These are phyloP conservation scores for Furcifer pardalis DNA, from an alignment of 2,797 vertebrate genomes.

Conservation along the genomic window DNA sequence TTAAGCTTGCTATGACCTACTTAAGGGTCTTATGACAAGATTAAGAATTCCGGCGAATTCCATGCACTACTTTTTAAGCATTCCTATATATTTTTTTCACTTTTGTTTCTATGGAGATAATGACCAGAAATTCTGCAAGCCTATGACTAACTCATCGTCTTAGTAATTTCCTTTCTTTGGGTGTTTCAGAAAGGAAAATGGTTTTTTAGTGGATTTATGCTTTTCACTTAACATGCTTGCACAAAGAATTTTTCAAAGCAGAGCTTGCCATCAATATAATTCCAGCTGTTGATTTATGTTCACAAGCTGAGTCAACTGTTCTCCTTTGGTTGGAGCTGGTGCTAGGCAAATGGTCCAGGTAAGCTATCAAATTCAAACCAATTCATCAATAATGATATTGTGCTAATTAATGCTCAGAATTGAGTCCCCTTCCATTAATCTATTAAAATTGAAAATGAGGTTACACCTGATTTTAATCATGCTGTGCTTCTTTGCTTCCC, in stretches of 20 bases:
- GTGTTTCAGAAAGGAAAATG: slow-evolving; percentile 9
- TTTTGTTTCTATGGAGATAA: slow-evolving; percentile 60
- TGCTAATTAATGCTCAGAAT: neutral
- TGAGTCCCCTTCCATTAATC: neutral
- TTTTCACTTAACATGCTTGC: slow-evolving; percentile 9
- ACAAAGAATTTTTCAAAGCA: slow-evolving; percentile 35
- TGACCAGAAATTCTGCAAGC: slow-evolving; percentile 35
- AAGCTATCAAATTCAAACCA: neutral
- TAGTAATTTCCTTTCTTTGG: slow-evolving; percentile 18
- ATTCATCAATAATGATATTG: neutral
- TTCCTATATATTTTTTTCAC: slow-evolving; percentile 42
- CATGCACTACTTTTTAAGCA: slow-evolving; percentile 33
- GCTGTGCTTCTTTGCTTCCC: too few species aligned
- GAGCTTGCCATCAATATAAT: slow-evolving; percentile 5
- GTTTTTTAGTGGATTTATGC: slow-evolving; percentile 34
- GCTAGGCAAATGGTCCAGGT: neutral
- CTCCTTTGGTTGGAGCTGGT: neutral
- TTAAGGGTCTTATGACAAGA: slow-evolving; percentile 66
- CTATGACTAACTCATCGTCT: slow-evolving; percentile 25
- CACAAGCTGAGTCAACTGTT: slow-evolving; percentile 17
- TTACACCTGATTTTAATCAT: too few species aligned
- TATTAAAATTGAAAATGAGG: neutral
- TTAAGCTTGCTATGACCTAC: slow-evolving; percentile 76
- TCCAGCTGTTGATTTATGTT: slow-evolving; percentile 44
- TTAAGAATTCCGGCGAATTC: slow-evolving; percentile 63